Evolutionary conservation across 2,113 vertebrate species (phyloP).

Genomic region (Clarias gariepinus): DNA sequence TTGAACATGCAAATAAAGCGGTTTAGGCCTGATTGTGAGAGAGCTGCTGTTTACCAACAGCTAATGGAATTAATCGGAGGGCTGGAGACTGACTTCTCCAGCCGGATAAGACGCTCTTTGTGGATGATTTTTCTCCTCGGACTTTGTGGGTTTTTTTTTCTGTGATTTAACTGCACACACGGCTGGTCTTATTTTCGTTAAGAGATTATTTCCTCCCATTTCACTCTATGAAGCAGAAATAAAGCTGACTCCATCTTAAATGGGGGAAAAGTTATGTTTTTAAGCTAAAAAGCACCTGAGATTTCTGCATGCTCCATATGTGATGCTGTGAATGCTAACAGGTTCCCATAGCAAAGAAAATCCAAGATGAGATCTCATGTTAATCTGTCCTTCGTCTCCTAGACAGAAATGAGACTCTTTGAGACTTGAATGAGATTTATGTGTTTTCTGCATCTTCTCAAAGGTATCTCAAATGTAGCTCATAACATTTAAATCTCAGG

Average conservation of each 20-base stretch:
- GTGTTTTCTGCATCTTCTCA: too few species aligned
- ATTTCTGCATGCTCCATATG: not conserved
- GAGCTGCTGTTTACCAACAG: constrained; percentile 41
- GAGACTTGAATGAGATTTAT: too few species aligned
- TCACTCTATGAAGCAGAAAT: constrained; percentile 3
- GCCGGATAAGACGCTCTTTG: constrained; percentile 7
- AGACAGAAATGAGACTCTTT: too few species aligned
- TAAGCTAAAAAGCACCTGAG: constrained; percentile 2
- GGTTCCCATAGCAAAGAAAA: too few species aligned
- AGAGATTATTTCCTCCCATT: constrained; percentile 20
- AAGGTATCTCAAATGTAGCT: too few species aligned
- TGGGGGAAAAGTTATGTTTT: constrained; percentile 25
- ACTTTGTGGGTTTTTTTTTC: not conserved
- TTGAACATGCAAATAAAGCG: constrained; percentile 37
- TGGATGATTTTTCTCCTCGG: too few species aligned
- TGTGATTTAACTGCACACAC: not conserved
- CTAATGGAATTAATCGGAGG: constrained; percentile 49
- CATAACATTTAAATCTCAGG: too few species aligned
- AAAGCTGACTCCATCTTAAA: constrained; percentile 9
- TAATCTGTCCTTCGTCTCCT: too few species aligned
- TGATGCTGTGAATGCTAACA: not conserved
- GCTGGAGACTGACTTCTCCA: constrained; percentile 33
- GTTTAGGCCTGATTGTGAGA: constrained; percentile 47
- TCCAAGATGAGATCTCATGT: too few species aligned
- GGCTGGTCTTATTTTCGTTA: not conserved